These are phyloP conservation scores for Cataglyphis albicans DNA, from an alignment of 2,888 invertebrate species.

Conservation along the genomic window DNA sequence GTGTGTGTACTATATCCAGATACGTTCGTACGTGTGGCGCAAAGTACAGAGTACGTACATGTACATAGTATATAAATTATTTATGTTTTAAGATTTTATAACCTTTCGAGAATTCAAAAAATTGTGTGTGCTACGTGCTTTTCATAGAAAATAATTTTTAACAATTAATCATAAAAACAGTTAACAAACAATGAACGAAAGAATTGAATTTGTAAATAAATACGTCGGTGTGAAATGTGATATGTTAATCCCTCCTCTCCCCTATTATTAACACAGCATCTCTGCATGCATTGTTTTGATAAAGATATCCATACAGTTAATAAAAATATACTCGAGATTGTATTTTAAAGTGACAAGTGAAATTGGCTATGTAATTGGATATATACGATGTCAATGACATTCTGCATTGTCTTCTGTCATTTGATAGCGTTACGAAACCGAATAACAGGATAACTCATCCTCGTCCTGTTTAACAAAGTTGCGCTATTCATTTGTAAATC, in stretches of 20 bases:
- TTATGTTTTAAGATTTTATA: not conserved
- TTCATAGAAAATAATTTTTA: not conserved
- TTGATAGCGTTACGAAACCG: constrained; percentile 41
- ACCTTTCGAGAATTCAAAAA: not conserved
- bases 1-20: not conserved
- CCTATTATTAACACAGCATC: not conserved
- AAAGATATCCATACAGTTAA: not conserved
- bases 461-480: constrained; percentile 42
- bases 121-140: not conserved
- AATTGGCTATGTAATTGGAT: constrained; percentile 32
- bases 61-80: not conserved
- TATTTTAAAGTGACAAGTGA: constrained; percentile 8
- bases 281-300: not conserved
- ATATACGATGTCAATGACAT: constrained; percentile 42
- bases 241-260: not conserved
- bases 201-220: no score
- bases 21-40: not conserved
- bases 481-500: constrained; percentile 48
- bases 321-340: constrained; percentile 23
- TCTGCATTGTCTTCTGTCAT: constrained; percentile 38
- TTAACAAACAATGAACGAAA: not conserved
- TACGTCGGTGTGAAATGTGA: not conserved
- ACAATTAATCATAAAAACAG: not conserved
- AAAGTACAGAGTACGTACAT: not conserved
- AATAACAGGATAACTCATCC: constrained; percentile 43